Evolutionary conservation across 2,113 vertebrate genomes (phyloP).

Genomic region (Poeciliopsis occidentalis): DNA sequence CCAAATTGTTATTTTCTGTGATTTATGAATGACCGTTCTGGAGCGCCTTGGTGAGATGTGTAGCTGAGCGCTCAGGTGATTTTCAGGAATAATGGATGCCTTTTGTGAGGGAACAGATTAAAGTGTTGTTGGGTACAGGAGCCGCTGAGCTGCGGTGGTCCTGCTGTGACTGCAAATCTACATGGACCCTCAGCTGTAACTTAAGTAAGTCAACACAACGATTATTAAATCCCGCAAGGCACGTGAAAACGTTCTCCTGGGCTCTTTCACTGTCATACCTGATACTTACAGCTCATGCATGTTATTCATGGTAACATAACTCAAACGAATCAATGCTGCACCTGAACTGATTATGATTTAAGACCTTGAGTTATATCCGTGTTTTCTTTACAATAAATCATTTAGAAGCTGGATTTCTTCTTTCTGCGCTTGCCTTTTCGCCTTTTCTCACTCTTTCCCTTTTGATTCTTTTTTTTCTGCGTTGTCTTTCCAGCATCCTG

Average conservation of each 20-base stretch:
- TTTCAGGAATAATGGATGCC: slow-evolving; percentile 4
- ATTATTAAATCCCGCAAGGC: slow-evolving; percentile 51
- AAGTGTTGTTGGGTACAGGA: slow-evolving; percentile 24
- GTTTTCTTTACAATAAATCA: slow-evolving; percentile 4
- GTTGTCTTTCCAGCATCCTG: neutral
- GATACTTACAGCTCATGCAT: slow-evolving; percentile 28
- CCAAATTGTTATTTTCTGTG: slow-evolving; percentile 11
- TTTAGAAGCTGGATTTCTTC: neutral
- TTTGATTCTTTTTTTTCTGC: neutral
- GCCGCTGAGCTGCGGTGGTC: slow-evolving; percentile 25
- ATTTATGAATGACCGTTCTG: slow-evolving; percentile 30
- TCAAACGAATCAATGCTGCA: neutral
- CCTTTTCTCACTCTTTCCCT: neutral
- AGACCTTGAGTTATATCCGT: slow-evolving; percentile 12
- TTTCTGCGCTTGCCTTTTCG: neutral
- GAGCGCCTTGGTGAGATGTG: slow-evolving; percentile 23
- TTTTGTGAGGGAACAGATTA: slow-evolving; percentile 20
- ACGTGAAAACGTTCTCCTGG: slow-evolving; percentile 26
- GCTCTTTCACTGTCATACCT: slow-evolving; percentile 22
- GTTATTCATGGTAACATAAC: slow-evolving; percentile 15
- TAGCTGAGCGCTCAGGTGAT: slow-evolving; percentile 2
- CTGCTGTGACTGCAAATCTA: slow-evolving; percentile 23
- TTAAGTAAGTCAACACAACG: slow-evolving; percentile 32
- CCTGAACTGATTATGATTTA: slow-evolving; percentile 43
- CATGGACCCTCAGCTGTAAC: slow-evolving; percentile 7